Percentiles rank a stretch among this genome's conserved stretches.
Conservation (phyloP, 2,888 invertebrate genomes). For the Choristoneura rosaceana region DNA sequence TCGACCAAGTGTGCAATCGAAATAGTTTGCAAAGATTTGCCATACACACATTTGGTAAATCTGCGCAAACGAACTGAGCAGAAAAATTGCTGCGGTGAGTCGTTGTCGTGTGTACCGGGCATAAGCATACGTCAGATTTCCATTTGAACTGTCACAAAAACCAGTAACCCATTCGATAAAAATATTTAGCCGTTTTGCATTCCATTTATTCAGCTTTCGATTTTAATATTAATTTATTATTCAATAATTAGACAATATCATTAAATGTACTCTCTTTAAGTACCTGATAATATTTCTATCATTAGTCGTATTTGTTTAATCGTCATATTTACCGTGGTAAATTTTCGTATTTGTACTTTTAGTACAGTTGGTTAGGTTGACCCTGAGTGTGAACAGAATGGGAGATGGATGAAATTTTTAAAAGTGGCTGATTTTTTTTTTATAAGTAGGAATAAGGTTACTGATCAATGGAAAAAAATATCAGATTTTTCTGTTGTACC, state of each 20-base stretch:
- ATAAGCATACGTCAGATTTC: conserved; percentile 12
- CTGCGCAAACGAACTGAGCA: too few relatives aligned
- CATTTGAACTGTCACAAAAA: conserved; percentile 7
- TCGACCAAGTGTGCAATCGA: too few relatives aligned
- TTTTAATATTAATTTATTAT: conserved; percentile 21
- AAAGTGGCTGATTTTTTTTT: too few relatives aligned
- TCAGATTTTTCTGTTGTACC: too few relatives aligned
- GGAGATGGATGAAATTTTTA: too few relatives aligned
- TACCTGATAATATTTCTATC: conserved; percentile 38
- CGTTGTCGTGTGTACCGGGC: too few relatives aligned
- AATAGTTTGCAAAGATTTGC: too few relatives aligned
- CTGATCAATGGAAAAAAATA: too few relatives aligned
- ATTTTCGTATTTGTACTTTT: conserved; percentile 10
- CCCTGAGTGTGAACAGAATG: not conserved
- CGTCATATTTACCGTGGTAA: conserved; percentile 11
- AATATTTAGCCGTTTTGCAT: conserved; percentile 19
- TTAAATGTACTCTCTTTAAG: conserved; percentile 32
- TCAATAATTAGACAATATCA: conserved; percentile 27
- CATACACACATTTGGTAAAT: too few relatives aligned
- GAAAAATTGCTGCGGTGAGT: too few relatives aligned
- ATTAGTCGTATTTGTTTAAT: conserved; percentile 27
- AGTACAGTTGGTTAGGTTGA: conserved; percentile 15
- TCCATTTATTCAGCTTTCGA: conserved; percentile 33
- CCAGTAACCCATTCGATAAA: conserved; percentile 5
- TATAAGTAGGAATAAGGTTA: too few relatives aligned